A percentile compares a stretch with the other conserved stretches of the same genome.
phyloP scores from a whole-genome alignment of 2,113 vertebrate genomes.

The Leptosomus discolor region DNA sequence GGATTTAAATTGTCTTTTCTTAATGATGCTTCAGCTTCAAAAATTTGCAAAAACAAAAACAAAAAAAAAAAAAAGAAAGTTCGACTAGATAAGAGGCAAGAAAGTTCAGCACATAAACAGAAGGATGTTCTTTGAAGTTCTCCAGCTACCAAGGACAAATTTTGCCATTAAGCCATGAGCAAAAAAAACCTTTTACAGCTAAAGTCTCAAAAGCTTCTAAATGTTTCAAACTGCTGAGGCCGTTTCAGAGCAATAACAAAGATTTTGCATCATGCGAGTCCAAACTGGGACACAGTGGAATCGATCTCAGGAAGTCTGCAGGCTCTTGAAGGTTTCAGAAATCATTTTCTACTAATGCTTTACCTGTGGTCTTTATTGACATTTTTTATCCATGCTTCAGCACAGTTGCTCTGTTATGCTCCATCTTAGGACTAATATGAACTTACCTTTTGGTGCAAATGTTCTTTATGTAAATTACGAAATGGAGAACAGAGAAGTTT shows the following conservation, averaged over 20 bases:
- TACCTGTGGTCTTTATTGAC: background rate
- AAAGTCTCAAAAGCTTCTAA: background rate
- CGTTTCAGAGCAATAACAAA: background rate
- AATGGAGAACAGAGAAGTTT: background rate
- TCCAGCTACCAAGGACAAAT: conserved; percentile 11
- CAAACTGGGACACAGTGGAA: background rate
- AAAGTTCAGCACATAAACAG: background rate
- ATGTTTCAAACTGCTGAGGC: background rate
- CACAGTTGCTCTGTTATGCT: conserved; percentile 5
- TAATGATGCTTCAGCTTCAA: conserved; percentile 48
- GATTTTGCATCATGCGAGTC: background rate
- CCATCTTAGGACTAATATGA: background rate
- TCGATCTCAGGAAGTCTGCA: background rate
- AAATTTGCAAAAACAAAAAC: too few species aligned
- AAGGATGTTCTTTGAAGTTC: conserved; percentile 19
- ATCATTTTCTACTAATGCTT: background rate
- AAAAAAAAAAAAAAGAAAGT: background rate
- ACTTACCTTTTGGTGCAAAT: conserved; percentile 16
- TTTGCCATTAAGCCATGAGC: background rate
- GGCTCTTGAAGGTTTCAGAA: conserved; percentile 27
- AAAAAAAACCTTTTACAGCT: background rate
- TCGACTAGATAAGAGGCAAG: background rate
- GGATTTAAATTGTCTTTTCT: conserved; percentile 24
- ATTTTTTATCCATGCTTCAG: conserved; percentile 32
- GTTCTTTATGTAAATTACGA: conserved; percentile 22